Base-by-base conservation (phyloP, 1,140 invertebrate species). In the Venustaconcha ellipsiformis region DNA sequence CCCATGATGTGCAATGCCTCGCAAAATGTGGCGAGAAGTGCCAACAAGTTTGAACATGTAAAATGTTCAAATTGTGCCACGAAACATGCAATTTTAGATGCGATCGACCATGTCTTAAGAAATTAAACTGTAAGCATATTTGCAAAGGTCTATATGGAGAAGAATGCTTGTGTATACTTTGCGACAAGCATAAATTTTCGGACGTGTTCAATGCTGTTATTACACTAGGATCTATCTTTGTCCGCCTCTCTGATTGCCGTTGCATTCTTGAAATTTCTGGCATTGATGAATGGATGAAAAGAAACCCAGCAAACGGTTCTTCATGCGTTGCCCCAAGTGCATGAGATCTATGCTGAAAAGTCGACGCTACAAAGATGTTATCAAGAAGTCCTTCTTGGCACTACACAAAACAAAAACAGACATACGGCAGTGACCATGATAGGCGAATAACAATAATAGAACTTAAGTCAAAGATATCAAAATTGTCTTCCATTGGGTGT, bases 121-220 rank as follows among this genome's bases (percentile, higher is more conserved):
- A 23, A 2, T 73, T 85, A 63, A 26, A 64, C 74, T 94, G 94
- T 87, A 92, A 92, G 60, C 94, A 94, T 84, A 83, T 23, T 60
- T 94, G 94, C 84, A 84, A 90, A 55, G 90, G 70, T 8, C 15
- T 86, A 14, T 94, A 93, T 87, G 87, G 89, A 58, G 94, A 94
- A 92, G 84, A 92, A 90, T 84, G 90, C 20, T 56, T 80, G 17
- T 80, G 79, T n/a, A 57, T 67, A 23, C 26, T 68, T 5, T 80
- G 79, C 62, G 48, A 75, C 62, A 57, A 64, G 64, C 89, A 92
- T 17, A 89, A 78, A 92, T 72, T 93, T 1, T 86, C 86, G 86
- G 57, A 90, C 84, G 15, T 90, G 94, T 72, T 90, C 93, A 70
- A 87, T 84, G 5, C 70, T 56, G 14, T 86, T 88, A 82, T 82